Conservation (phyloP, 2,888 invertebrate species). For the Cinara cedri region DNA sequence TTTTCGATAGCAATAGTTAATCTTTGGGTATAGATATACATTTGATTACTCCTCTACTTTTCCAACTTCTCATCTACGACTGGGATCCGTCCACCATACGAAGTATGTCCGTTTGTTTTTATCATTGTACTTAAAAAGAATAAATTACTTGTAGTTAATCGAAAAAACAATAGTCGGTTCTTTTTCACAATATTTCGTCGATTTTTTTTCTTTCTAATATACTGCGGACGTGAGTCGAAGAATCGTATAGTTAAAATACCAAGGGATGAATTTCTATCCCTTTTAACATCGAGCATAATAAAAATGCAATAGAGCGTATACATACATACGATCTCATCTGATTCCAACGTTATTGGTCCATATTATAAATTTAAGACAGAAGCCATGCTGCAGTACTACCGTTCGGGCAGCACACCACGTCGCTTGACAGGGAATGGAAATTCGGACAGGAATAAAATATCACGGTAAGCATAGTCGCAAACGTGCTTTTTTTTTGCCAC, state of each 20-base stretch:
- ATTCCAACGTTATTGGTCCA: background rate
- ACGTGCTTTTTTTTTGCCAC: constrained; percentile 14
- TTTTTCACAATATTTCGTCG: background rate
- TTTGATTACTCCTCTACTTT: too few relatives aligned
- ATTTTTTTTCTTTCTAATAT: background rate
- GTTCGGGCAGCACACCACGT: background rate
- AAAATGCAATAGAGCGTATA: background rate
- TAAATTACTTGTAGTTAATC: background rate
- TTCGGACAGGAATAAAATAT: constrained; percentile 19
- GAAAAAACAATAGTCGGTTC: background rate
- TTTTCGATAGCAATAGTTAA: too few relatives aligned
- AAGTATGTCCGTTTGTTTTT: too few relatives aligned
- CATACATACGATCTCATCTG: background rate
- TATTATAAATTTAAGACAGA: background rate
- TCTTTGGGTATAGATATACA: too few relatives aligned
- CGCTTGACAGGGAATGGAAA: background rate
- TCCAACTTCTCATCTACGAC: too few relatives aligned
- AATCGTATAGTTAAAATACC: constrained; percentile 15
- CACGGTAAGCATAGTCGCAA: constrained; percentile 17
- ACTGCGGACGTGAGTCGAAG: too few relatives aligned
- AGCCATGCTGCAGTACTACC: background rate
- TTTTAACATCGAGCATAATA: background rate
- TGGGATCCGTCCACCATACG: too few relatives aligned
- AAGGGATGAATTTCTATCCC: background rate
- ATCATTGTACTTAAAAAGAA: background rate